Evolutionary conservation across 2,113 vertebrate genomes (phyloP).

Genomic region (Oncorhynchus gorbuscha): DNA sequence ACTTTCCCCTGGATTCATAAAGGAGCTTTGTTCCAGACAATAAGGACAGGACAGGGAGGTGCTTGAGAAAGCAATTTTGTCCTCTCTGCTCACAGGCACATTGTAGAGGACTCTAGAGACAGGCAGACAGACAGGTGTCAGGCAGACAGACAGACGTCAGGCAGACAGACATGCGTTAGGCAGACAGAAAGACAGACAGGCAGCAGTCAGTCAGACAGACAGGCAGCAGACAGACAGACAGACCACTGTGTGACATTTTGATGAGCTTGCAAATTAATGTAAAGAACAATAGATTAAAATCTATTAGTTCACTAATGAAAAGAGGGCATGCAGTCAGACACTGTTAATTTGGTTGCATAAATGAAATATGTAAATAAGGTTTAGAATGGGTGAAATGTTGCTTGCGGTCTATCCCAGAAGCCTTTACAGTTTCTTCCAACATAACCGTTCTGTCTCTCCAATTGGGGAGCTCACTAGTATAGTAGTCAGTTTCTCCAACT

Average conservation of each 20-base stretch:
- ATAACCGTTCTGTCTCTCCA: constrained; percentile 29
- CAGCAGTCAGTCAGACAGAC: too few relatives aligned
- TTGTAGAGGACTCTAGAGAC: constrained; percentile 49
- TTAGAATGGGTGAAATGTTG: constrained; percentile 17
- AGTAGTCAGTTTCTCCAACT: neutral
- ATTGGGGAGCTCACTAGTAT: constrained; percentile 29
- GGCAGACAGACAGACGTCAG: constrained; percentile 22
- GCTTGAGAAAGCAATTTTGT: constrained; percentile 73
- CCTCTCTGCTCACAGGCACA: constrained; percentile 51
- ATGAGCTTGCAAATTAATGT: constrained; percentile 61
- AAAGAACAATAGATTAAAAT: constrained; percentile 70
- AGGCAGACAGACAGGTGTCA: constrained; percentile 6
- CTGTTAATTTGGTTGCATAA: constrained; percentile 58
- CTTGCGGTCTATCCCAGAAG: constrained; percentile 34
- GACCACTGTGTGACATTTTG: constrained; percentile 43
- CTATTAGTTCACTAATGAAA: constrained; percentile 62
- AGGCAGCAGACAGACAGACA: constrained; percentile 6
- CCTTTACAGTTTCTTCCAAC: constrained; percentile 50
- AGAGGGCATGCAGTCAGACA: constrained; percentile 40
- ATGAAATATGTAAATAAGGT: constrained; percentile 61
- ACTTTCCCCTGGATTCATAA: constrained; percentile 75
- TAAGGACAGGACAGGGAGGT: constrained; percentile 58
- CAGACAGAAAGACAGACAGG: too few relatives aligned
- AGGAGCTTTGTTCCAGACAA: constrained; percentile 76
- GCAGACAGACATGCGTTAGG: neutral